Conservation (phyloP, 2,113 vertebrate genomes). For the Hyperopisus bebe region DNA sequence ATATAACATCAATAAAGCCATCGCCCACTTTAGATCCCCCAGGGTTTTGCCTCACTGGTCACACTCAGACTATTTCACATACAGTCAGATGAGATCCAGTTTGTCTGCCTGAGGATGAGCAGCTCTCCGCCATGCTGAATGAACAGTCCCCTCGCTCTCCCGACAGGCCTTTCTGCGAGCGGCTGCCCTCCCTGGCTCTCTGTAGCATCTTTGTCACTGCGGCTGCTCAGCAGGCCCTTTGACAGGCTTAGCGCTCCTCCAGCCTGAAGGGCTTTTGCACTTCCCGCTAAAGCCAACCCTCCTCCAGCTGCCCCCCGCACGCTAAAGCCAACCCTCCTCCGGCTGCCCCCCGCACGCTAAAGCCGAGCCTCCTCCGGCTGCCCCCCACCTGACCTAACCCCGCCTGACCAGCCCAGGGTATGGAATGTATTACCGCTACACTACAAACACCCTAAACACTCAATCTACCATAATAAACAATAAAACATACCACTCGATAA, state of each 20-base stretch:
- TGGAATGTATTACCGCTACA: neutral
- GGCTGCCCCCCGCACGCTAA: conserved; percentile 49
- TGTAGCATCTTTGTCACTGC: conserved; percentile 61
- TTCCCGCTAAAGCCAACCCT: conserved; percentile 54
- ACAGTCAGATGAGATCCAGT: conserved; percentile 53
- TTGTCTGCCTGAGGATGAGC: conserved; percentile 54
- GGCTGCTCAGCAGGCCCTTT: conserved; percentile 40
- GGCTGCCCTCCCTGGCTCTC: conserved; percentile 45
- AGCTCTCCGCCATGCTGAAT: conserved; percentile 30
- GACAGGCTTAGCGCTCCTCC: conserved; percentile 54
- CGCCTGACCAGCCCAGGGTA: conserved; percentile 13
- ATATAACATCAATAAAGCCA: neutral
- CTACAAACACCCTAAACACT: neutral
- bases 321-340: conserved; percentile 44
- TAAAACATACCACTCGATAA: neutral
- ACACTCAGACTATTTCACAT: conserved; percentile 24
- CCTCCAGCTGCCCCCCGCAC: conserved; percentile 45
- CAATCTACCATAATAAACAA: neutral
- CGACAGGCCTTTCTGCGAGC: conserved; percentile 32
- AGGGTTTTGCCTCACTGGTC: conserved; percentile 14
- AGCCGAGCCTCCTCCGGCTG: conserved; percentile 42
- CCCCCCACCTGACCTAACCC: conserved; percentile 50
- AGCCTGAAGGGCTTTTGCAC: conserved; percentile 43
- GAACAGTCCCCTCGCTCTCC: conserved; percentile 28
- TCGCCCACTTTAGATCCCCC: conserved; percentile 33